These are phyloP conservation scores for Abrostola tripartita DNA, from an alignment of 2,888 invertebrate species.

Conservation along the genomic window DNA sequence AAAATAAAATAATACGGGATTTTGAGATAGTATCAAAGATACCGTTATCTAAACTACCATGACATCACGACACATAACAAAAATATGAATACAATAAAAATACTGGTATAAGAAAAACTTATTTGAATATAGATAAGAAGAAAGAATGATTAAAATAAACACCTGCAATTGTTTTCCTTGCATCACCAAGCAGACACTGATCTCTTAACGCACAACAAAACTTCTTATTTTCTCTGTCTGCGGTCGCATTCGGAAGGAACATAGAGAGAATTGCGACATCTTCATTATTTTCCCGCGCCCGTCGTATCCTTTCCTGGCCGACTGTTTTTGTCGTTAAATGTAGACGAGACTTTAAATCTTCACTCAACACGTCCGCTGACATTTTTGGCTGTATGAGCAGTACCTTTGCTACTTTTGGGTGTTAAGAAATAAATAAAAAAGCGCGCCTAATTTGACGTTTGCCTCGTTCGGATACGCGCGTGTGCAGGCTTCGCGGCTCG, in stretches of 20 bases:
- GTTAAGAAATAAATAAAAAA: constrained; percentile 41
- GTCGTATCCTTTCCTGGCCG: constrained; percentile 94
- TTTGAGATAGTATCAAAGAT: background rate
- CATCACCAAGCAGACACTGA: constrained; percentile 93
- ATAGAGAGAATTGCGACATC: constrained; percentile 96
- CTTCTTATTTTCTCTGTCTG: constrained; percentile 90
- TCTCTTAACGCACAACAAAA: constrained; percentile 93
- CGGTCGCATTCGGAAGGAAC: constrained; percentile 92
- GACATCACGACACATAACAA: background rate
- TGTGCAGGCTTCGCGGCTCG: constrained; percentile 81
- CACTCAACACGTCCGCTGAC: constrained; percentile 93
- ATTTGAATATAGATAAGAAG: constrained; percentile 14
- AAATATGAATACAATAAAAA: background rate
- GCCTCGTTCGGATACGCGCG: constrained; percentile 47
- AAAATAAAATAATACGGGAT: too few relatives aligned
- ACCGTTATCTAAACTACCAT: background rate
- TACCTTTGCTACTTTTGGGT: constrained; percentile 28
- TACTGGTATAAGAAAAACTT: background rate
- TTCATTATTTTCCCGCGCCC: constrained; percentile 94
- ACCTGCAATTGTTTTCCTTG: constrained; percentile 94
- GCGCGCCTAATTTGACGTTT: constrained; percentile 69
- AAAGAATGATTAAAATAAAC: constrained; percentile 57
- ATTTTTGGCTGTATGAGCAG: constrained; percentile 75
- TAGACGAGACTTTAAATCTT: constrained; percentile 92
- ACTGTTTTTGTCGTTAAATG: constrained; percentile 93